phyloP scores from a whole-genome alignment of 2,888 invertebrate species.

The Ectemnius cavifrons region DNA sequence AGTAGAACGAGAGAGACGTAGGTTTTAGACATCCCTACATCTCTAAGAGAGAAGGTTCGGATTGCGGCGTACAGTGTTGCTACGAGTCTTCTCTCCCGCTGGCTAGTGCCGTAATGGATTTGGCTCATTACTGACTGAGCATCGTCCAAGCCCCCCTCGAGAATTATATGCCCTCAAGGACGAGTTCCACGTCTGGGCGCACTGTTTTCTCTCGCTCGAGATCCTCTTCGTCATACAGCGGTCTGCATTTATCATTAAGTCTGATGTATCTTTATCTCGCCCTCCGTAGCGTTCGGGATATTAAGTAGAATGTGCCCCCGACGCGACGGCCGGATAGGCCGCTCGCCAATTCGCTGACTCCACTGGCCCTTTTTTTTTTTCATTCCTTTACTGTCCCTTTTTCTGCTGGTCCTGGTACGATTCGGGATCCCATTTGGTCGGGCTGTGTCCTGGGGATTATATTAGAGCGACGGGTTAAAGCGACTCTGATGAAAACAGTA shows the following conservation, averaged over 20 bases:
- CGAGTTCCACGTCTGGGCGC: slow-evolving; percentile 50
- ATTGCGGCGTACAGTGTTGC: slow-evolving; percentile 50
- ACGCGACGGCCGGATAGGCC: neutral
- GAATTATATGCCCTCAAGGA: slow-evolving; percentile 59
- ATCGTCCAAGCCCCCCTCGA: slow-evolving; percentile 49
- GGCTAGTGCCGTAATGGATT: slow-evolving; percentile 64
- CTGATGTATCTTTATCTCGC: slow-evolving; percentile 33
- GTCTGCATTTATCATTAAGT: slow-evolving; percentile 26
- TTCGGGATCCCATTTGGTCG: no score
- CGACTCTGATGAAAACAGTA: no score
- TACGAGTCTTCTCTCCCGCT: slow-evolving; percentile 35
- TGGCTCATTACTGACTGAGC: slow-evolving; percentile 65
- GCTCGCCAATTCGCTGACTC: slow-evolving; percentile 14
- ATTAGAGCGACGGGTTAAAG: no score
- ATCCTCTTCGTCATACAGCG: slow-evolving; percentile 35
- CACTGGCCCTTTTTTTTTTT: neutral
- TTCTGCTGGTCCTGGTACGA: no score
- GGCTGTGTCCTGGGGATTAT: no score
- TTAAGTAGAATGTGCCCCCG: slow-evolving; percentile 1
- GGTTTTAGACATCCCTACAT: neutral
- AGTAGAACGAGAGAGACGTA: neutral
- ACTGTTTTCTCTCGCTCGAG: slow-evolving; percentile 39
- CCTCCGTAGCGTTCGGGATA: slow-evolving; percentile 14
- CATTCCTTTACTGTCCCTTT: neutral
- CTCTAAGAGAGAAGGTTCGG: slow-evolving; percentile 9